A percentile compares a stretch with the other conserved stretches of the same genome.
Conservation (phyloP, 1,140 invertebrate species). For the Polypedilum vanderplanki region DNA sequence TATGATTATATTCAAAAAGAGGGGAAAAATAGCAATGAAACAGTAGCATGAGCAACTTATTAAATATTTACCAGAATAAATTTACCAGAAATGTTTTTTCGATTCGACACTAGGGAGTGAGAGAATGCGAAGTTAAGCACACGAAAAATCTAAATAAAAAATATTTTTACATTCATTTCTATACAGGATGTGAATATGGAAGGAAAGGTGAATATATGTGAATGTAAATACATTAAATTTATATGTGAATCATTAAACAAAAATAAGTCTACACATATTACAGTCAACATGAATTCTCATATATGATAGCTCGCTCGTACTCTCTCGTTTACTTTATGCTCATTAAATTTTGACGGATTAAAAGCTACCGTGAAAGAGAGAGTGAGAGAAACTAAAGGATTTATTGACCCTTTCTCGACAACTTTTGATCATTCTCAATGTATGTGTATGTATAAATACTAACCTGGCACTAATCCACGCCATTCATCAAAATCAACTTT, state of each 20-base stretch:
- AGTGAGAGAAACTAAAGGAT: not conserved
- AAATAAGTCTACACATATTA: not conserved
- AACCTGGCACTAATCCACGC: not conserved
- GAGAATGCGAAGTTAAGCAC: too few relatives aligned
- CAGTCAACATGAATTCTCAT: not conserved
- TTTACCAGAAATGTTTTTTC: constrained; percentile 21
- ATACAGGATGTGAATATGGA: not conserved
- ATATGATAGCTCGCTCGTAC: not conserved
- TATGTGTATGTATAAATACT: not conserved
- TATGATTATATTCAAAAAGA: too few relatives aligned
- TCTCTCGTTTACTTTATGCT: not conserved
- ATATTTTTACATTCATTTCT: not conserved
- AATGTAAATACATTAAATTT: constrained; percentile 20
- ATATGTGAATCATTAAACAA: not conserved
- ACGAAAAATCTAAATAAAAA: too few relatives aligned
- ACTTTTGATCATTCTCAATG: not conserved
- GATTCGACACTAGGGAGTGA: not conserved
- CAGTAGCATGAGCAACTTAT: constrained; percentile 22
- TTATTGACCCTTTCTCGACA: not conserved
- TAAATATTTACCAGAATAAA: constrained; percentile 28
- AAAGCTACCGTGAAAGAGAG: not conserved
- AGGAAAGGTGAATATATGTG: constrained; percentile 15
- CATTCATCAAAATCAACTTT: constrained; percentile 11
- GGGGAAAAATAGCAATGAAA: not conserved
- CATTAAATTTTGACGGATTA: constrained; percentile 3